Evolutionary conservation across 2,888 invertebrate species (phyloP).

Genomic region (Coelinius sp.): DNA sequence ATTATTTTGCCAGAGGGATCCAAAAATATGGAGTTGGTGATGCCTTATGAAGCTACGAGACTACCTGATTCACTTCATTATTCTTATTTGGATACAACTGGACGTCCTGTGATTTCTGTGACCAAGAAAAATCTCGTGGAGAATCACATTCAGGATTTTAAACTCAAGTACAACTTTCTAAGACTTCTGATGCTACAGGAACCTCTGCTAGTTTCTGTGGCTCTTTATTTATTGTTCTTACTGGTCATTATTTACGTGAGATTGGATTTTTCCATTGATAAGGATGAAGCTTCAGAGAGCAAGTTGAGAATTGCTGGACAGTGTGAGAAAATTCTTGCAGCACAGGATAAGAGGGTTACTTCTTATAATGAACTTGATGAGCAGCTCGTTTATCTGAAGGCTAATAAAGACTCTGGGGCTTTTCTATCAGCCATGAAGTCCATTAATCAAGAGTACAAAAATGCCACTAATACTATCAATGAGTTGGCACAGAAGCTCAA

Average conservation of each 20-base stretch:
- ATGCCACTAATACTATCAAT: slow-evolving; percentile 72
- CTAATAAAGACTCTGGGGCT: slow-evolving; percentile 73
- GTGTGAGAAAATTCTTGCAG: slow-evolving; percentile 74
- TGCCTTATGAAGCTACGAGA: slow-evolving; percentile 86
- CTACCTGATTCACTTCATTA: slow-evolving; percentile 83
- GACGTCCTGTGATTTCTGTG: slow-evolving; percentile 89
- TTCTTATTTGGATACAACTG: slow-evolving; percentile 96
- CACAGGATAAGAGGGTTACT: slow-evolving; percentile 75
- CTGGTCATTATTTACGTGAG: slow-evolving; percentile 94
- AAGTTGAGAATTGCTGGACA: slow-evolving; percentile 70
- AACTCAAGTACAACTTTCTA: slow-evolving; percentile 90
- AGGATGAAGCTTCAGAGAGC: slow-evolving; percentile 75
- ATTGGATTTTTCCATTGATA: slow-evolving; percentile 94
- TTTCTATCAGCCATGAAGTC: slow-evolving; percentile 73
- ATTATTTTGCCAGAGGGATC: slow-evolving; percentile 96
- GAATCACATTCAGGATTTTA: slow-evolving; percentile 96
- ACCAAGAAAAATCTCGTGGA: slow-evolving; percentile 91
- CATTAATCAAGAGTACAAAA: slow-evolving; percentile 75
- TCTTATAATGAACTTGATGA: slow-evolving; percentile 77
- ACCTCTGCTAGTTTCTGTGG: slow-evolving; percentile 89
- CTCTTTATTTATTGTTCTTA: slow-evolving; percentile 91
- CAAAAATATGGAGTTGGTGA: slow-evolving; percentile 82
- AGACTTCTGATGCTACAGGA: slow-evolving; percentile 91
- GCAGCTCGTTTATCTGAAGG: slow-evolving; percentile 75
- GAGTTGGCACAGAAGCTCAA: slow-evolving; percentile 75